These are phyloP conservation scores for Enteromius paludinosus DNA, from an alignment of 2,797 vertebrate species.

Conservation along the genomic window DNA sequence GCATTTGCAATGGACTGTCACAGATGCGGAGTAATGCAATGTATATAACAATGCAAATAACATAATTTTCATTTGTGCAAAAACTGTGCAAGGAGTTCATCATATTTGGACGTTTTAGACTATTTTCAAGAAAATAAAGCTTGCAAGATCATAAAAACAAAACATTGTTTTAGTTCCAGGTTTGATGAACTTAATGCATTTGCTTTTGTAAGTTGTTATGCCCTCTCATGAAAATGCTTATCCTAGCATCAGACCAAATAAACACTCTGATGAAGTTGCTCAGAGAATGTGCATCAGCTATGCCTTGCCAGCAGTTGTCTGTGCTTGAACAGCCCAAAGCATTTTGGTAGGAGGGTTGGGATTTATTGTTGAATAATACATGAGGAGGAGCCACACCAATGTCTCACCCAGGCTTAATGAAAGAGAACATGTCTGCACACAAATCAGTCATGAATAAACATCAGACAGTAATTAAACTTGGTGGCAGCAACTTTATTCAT, in stretches of 20 bases:
- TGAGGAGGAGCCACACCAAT: constrained; percentile 62
- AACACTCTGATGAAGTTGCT: constrained; percentile 41
- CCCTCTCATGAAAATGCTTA: constrained; percentile 29
- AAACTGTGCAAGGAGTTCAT: not conserved
- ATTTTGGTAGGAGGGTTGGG: constrained; percentile 28
- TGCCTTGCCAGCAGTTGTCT: constrained; percentile 1
- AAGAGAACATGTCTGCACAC: constrained; percentile 68
- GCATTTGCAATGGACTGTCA: not conserved
- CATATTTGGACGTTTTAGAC: not conserved
- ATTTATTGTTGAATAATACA: constrained; percentile 70
- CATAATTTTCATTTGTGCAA: not conserved
- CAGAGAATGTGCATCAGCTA: constrained; percentile 5
- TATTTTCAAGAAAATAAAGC: not conserved
- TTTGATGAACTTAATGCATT: not conserved
- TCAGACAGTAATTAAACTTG: constrained; percentile 76
- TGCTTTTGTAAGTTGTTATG: constrained; percentile 7
- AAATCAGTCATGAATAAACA: constrained; percentile 80
- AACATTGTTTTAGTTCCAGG: not conserved
- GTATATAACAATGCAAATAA: not conserved
- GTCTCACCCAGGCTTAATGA: constrained; percentile 69
- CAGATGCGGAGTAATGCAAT: not conserved
- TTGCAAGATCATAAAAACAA: not conserved
- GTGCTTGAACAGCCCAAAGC: constrained; percentile 24
- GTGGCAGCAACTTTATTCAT: constrained; percentile 68
- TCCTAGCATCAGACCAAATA: constrained; percentile 29